phyloP scores from a whole-genome alignment of 2,113 vertebrate genomes.

The Suricata suricatta region DNA sequence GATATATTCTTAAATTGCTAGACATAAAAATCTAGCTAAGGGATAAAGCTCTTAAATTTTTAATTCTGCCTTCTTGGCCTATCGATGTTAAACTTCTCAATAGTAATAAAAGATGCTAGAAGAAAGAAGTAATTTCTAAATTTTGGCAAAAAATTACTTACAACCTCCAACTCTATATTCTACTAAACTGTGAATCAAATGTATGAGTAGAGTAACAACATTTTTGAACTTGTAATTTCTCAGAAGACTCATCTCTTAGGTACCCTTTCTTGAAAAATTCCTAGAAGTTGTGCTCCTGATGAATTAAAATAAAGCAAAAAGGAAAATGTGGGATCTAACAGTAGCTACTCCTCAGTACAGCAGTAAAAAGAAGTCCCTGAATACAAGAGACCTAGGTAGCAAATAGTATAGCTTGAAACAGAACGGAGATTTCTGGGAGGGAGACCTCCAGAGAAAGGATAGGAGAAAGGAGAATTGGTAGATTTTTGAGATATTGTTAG shows the following conservation, averaged over 20 bases:
- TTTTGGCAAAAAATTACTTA: slow-evolving; percentile 30
- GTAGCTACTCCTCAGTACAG: background rate
- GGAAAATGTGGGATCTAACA: background rate
- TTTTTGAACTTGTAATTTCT: slow-evolving; percentile 24
- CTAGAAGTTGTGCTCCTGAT: background rate
- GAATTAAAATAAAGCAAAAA: background rate
- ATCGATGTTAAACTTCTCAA: background rate
- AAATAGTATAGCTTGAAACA: background rate
- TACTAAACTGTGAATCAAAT: background rate
- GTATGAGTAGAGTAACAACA: background rate
- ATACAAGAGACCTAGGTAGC: background rate
- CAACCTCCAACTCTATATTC: background rate
- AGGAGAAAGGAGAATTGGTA: background rate
- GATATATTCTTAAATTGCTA: background rate
- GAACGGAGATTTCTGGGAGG: background rate
- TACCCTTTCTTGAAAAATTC: slow-evolving; percentile 8
- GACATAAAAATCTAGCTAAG: slow-evolving; percentile 35
- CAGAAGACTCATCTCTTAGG: background rate
- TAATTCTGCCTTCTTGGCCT: background rate
- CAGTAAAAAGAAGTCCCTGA: background rate
- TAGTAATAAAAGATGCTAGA: background rate
- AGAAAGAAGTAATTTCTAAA: background rate
- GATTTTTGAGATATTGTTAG: background rate
- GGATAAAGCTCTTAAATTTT: background rate
- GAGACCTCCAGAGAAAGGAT: background rate